Evolutionary conservation across 2,113 vertebrate genomes (phyloP), one percentile per base, ranked within the genome.

Genomic region (Psilopogon haemacephalus): DNA sequence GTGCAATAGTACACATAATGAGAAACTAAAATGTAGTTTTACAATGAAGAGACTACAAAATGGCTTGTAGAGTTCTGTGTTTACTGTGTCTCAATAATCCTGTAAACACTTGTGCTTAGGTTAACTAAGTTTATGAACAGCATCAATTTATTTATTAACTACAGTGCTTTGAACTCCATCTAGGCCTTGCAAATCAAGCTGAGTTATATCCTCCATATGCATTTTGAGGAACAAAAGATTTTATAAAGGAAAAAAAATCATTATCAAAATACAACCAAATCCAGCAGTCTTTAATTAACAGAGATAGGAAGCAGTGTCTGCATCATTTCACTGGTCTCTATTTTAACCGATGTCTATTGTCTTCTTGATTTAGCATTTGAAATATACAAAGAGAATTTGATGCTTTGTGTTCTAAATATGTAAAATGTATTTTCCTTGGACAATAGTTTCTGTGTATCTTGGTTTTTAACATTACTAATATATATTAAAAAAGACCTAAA

Each of bases 21-120:
- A 92, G 64, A 76, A 91, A 89, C 55, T 76, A 86, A 91, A 80
- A 69, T 56, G 28, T 24, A 65, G 28, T 70, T 94, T 91, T 88
- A 83, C 26, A 80, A 44, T 13, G 11, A 91, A 89, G 30, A 65
- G 20, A 65, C 20, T 72, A 56, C 15, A n/a, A 59, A 87, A 82
- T 75, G 13, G 5, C 79, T 89, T 91, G 38, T 62, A 8, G 40
- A 17, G n/a, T 62, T 76, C 81, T 78, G 23, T 86, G 26, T 79
- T 87, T 68, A 48, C 52, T 82, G 42, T 5, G 11, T 56, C 64
- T 80, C 64, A 30, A 37, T 52, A 37, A 74, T 88, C 37, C 20
- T 18, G 5, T 50, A 77, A 77, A 73, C 7, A 91, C 76, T 83
- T 74, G 91, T 93, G 32, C 64, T 63, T 81, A 40, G 15, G 26